phyloP scores from a whole-genome alignment of 2,888 invertebrate genomes.

The Stramonita haemastoma region DNA sequence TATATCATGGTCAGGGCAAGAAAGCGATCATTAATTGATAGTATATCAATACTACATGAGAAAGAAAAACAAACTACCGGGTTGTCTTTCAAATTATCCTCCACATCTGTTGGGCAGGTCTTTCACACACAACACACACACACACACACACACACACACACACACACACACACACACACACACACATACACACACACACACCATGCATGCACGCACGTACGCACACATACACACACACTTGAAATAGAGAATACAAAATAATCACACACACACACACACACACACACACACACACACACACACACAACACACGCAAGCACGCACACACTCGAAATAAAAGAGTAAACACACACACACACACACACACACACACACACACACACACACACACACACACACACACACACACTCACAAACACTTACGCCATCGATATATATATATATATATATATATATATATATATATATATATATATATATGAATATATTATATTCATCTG shows the following conservation, averaged over 20 bases:
- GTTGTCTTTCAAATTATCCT: neutral
- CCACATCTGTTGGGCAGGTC: neutral
- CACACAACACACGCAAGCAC: no score
- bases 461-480: no score
- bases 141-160: neutral
- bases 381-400: no score
- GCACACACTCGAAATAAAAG: neutral
- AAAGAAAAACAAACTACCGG: neutral
- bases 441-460: no score
- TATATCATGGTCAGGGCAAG: neutral
- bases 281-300: no score
- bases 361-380: no score
- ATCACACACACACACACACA: neutral
- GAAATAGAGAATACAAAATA: neutral
- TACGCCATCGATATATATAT: no score
- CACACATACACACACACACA: no score
- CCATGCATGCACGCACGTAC: neutral
- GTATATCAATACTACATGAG: neutral
- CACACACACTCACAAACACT: no score
- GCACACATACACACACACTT: neutral
- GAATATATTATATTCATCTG: no score
- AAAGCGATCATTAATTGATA: neutral
- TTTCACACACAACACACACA: neutral
- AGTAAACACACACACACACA: no score
- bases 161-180: neutral